Evolutionary conservation across 2,797 vertebrate species (phyloP).

Genomic region (Centroberyx gerrardi): DNA sequence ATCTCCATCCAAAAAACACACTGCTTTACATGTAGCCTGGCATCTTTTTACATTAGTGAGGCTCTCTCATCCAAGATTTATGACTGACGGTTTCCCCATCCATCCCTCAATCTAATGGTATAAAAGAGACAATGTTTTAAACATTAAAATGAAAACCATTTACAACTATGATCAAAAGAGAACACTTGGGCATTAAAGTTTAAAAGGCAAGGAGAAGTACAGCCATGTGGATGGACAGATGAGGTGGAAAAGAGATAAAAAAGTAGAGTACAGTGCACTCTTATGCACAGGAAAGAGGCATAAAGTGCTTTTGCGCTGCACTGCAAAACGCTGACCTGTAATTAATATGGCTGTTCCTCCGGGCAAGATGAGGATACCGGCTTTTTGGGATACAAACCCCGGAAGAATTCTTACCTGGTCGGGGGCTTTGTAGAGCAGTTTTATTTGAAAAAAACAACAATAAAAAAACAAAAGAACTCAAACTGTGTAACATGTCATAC

Average conservation of each 20-base stretch:
- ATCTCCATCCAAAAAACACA: constrained; percentile 88
- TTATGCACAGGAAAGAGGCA: constrained; percentile 78
- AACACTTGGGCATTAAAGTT: constrained; percentile 96
- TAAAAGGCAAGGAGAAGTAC: constrained; percentile 91
- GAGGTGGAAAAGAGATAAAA: constrained; percentile 81
- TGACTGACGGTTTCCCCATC: constrained; percentile 89
- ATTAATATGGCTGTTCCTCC: constrained; percentile 83
- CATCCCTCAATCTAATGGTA: constrained; percentile 93
- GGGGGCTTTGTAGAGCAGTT: constrained; percentile 63
- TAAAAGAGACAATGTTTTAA: constrained; percentile 98
- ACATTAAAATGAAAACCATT: constrained; percentile 99
- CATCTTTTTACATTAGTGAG: constrained; percentile 96
- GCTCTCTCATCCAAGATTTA: constrained; percentile 96
- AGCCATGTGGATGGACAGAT: constrained; percentile 84
- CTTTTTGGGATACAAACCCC: constrained; percentile 78
- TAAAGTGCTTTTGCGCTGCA: constrained; percentile 83
- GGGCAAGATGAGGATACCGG: constrained; percentile 70
- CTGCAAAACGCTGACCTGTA: constrained; percentile 89
- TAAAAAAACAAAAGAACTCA: not conserved
- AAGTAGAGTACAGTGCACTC: constrained; percentile 77
- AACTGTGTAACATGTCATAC: constrained; percentile 15
- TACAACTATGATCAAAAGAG: constrained; percentile 97
- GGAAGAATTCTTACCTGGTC: constrained; percentile 74
- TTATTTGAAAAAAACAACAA: constrained; percentile 46
- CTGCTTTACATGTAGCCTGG: constrained; percentile 94